Evolutionary conservation across 2,888 invertebrate species (phyloP).

Genomic region (Anaspis maculata): DNA sequence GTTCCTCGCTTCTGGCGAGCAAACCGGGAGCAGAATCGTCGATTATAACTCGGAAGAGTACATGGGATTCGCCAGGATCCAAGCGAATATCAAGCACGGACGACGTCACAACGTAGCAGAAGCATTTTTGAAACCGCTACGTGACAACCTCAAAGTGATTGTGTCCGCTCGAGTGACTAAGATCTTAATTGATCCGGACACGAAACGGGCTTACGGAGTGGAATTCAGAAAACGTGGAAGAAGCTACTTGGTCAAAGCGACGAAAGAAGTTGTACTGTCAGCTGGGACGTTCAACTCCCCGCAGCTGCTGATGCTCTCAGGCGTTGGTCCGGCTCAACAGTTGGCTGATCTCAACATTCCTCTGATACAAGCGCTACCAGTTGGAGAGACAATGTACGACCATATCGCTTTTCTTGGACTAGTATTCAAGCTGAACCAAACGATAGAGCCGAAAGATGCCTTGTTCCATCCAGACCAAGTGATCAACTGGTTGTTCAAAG

Average conservation of each 20-base stretch:
- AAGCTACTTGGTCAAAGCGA: constrained; percentile 44
- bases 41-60: constrained; percentile 41
- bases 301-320: constrained; percentile 62
- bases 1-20: constrained; percentile 43
- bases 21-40: constrained; percentile 50
- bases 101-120: constrained; percentile 49
- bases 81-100: constrained; percentile 45
- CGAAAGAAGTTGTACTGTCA: constrained; percentile 74
- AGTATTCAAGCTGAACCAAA: constrained; percentile 46
- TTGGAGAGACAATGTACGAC: constrained; percentile 59
- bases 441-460: constrained; percentile 23
- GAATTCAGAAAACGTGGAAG: constrained; percentile 8
- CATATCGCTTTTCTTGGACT: constrained; percentile 55
- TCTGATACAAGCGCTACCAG: constrained; percentile 52
- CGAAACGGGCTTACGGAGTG: constrained; percentile 44
- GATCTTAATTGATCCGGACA: constrained; percentile 45
- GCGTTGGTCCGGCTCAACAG: constrained; percentile 54
- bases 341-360: constrained; percentile 49
- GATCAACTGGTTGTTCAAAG: constrained; percentile 37
- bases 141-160: constrained; percentile 52
- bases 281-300: constrained; percentile 71
- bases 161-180: constrained; percentile 49
- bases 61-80: constrained; percentile 39
- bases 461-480: constrained; percentile 26
- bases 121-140: constrained; percentile 50